Evolutionary conservation across 2,797 vertebrate species (phyloP).

Genomic region (Toxotes lorentzi): DNA sequence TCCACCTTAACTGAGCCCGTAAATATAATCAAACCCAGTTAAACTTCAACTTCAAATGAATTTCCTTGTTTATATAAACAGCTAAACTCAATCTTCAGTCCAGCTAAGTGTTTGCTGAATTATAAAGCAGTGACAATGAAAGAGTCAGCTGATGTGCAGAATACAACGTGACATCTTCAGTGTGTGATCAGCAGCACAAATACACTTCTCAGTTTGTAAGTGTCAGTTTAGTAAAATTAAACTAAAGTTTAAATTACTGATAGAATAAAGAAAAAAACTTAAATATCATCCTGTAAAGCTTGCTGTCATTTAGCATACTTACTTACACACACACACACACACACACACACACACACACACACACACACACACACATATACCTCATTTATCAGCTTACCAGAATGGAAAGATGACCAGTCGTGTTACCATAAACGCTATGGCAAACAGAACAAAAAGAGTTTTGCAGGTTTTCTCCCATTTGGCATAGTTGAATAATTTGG

Average conservation of each 20-base stretch:
- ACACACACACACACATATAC: neutral
- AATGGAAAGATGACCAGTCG: conserved; percentile 93
- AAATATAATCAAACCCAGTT: no score
- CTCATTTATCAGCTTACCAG: conserved; percentile 86
- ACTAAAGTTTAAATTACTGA: neutral
- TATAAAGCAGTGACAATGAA: neutral
- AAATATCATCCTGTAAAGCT: neutral
- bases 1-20: neutral
- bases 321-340: neutral
- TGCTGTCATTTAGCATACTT: neutral
- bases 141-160: neutral
- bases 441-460: conserved; percentile 90
- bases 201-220: neutral
- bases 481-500: conserved; percentile 96
- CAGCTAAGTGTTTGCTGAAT: neutral
- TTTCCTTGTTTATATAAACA: neutral
- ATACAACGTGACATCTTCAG: neutral
- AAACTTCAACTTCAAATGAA: neutral
- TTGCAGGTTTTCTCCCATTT: conserved; percentile 91
- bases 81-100: neutral
- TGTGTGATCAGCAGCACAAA: neutral
- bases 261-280: neutral
- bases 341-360: conserved; percentile 3
- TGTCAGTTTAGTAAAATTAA: no score
- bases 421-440: conserved; percentile 88